These are phyloP conservation scores for Polydrusus tereticollis DNA, from an alignment of 2,888 invertebrate genomes.

Conservation along the genomic window DNA sequence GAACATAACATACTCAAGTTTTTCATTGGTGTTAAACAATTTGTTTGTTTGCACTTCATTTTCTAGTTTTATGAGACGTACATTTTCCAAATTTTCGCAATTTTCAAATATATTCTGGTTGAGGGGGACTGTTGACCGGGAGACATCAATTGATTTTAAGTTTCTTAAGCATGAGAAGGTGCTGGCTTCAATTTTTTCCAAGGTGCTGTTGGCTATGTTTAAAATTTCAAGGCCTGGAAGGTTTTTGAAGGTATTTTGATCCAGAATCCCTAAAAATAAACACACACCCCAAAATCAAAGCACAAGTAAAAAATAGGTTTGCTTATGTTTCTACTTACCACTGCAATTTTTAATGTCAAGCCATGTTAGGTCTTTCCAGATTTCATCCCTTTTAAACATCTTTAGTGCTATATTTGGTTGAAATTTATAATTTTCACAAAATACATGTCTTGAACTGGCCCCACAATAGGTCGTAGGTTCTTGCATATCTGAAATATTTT, in stretches of 20 bases:
- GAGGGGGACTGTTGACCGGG: not conserved
- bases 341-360: slow-evolving; percentile 13
- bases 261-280: slow-evolving; percentile 11
- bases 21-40: slow-evolving; percentile 1
- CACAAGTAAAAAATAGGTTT: not conserved
- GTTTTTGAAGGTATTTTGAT: slow-evolving; percentile 15
- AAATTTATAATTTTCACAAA: slow-evolving; percentile 28
- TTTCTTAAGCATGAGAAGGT: slow-evolving; percentile 8
- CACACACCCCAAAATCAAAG: not conserved
- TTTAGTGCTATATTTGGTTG: slow-evolving; percentile 9
- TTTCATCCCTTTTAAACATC: slow-evolving; percentile 16
- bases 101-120: slow-evolving; percentile 12
- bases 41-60: not conserved
- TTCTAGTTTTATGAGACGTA: not conserved
- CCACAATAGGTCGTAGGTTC: slow-evolving; percentile 12
- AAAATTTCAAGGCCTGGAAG: slow-evolving; percentile 18
- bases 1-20: slow-evolving; percentile 16
- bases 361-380: slow-evolving; percentile 2
- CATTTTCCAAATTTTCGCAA: not conserved
- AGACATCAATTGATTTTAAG: slow-evolving; percentile 1
- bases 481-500: not conserved
- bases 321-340: slow-evolving; percentile 4
- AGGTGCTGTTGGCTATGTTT: not conserved
- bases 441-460: slow-evolving; percentile 18
- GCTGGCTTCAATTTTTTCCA: slow-evolving; percentile 13